Base-by-base conservation (phyloP, 2,113 vertebrate species). In the Bos javanicus region DNA sequence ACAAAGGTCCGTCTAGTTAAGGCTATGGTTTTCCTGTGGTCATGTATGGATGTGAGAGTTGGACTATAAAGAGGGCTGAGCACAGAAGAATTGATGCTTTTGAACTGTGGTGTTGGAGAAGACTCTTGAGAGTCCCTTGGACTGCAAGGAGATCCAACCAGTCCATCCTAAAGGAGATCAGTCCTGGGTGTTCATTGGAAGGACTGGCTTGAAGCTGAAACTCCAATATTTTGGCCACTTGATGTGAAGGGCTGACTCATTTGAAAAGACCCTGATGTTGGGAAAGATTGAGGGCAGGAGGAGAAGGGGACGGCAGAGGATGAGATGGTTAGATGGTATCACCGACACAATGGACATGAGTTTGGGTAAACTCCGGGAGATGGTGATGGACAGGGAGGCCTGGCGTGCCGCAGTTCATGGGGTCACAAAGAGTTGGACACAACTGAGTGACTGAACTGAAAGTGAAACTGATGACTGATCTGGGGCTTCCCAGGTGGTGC, bases 281-380 rank as follows among this genome's bases (percentile, higher is more conserved):
- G 33, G 33, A 67, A 10, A 19, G 62, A n/a, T 2, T 67, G 62
- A 4, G 7, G 16, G 33, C 62, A 67, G 62, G 62, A 67, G 33
- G 62, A 67, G 30, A n/a, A n/a, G 62, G 33, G 7, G 62, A 67
- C 0, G 0, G 17, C 62, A 10, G 62, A 64, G 33, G 7, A 67
- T 67, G 33, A 67, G 62, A 67, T n/a, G 33, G 16, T 4, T 67
- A 1, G 62, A 67, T n/a, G 33, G 16, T 0, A 19, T n/a, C 33
- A 19, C 62, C 0, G 2, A n/a, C 33, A n/a, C 7, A 1, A 4
- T 67, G 4, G 62, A 67, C 7, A 9, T 19, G 62, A 67, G 7
- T 67, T 2, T n/a, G 62, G 1, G 16, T 19, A 5, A n/a, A 10
- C 33, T n/a, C 62, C 0, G 0, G 33, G 62, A 67, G 33, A 5